phyloP scores from a whole-genome alignment of 37 sponge, comb jelly and placozoan genomes.

The Aplysina aerophoba region DNA sequence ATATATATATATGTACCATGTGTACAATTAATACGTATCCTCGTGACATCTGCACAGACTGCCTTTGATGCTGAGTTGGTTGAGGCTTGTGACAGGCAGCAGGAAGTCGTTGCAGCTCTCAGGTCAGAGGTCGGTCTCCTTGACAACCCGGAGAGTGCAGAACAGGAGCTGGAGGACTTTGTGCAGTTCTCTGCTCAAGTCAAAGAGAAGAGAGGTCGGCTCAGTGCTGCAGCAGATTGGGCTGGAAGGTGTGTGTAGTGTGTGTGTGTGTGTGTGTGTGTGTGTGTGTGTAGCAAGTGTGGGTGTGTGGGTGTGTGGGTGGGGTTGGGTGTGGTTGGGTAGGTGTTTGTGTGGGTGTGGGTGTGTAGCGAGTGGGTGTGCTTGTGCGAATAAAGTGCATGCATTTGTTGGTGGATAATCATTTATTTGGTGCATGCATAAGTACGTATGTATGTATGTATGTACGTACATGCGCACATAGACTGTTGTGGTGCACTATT shows the following conservation, averaged over 20 bases:
- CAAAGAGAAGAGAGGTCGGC: not conserved
- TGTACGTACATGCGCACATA: too few species aligned
- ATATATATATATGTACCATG: too few species aligned
- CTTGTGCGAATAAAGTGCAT: too few species aligned
- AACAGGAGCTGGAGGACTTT: not conserved
- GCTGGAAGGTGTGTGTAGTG: slow-evolving; percentile 1
- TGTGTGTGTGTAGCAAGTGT: too few species aligned
- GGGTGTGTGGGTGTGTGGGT: too few species aligned
- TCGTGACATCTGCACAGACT: not conserved
- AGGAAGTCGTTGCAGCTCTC: not conserved
- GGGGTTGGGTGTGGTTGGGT: too few species aligned
- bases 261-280: not conserved
- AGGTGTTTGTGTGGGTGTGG: too few species aligned
- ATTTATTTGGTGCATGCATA: too few species aligned
- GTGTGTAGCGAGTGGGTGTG: too few species aligned
- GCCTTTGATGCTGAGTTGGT: not conserved
- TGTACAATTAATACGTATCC: not conserved
- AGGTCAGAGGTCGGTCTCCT: not conserved
- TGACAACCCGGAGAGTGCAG: not conserved
- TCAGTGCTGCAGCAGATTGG: slow-evolving; percentile 2
- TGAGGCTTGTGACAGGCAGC: not conserved
- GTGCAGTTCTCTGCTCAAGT: not conserved
- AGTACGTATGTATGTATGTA: too few species aligned
- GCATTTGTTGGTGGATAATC: too few species aligned
- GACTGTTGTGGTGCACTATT: too few species aligned